A percentile compares a stretch with the other conserved stretches of the same genome.
Evolutionary conservation across 2,113 vertebrate species (phyloP).

Genomic region (Chamaetylas fuelleborni): DNA sequence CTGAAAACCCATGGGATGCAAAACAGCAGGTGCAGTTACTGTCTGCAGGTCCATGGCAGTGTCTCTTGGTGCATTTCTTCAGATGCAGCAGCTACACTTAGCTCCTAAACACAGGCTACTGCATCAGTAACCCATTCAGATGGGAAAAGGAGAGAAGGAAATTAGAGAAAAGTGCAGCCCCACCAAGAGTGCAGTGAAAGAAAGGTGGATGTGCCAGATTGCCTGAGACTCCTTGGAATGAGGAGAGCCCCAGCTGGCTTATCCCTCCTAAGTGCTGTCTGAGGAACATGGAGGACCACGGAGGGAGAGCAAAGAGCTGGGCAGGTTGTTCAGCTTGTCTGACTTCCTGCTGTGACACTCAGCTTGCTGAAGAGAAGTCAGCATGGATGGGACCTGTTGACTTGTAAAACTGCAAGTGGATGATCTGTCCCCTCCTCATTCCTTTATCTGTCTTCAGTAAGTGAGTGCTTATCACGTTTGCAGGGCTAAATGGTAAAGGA

Average conservation of each 20-base stretch:
- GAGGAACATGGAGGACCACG: rapidly evolving
- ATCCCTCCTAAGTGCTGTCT: neutral
- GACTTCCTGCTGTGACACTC: neutral
- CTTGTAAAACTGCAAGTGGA: neutral
- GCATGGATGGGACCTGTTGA: neutral
- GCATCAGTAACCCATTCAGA: neutral
- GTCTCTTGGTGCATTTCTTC: neutral
- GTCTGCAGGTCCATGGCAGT: neutral
- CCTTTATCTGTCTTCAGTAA: neutral
- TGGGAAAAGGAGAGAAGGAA: neutral
- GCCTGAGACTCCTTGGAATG: neutral
- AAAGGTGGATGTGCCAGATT: neutral
- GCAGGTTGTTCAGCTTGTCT: neutral
- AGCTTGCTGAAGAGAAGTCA: neutral
- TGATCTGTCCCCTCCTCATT: neutral
- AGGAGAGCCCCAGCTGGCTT: neutral
- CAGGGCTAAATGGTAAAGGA: neutral
- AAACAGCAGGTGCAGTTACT: neutral
- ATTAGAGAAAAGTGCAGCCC: neutral
- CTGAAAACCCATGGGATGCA: neutral
- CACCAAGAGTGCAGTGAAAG: neutral
- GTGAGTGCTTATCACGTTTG: rapidly evolving
- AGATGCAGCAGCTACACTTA: neutral
- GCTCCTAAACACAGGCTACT: neutral
- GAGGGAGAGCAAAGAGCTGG: neutral